Base-by-base conservation (phyloP, 2,888 invertebrate species). In the Uropetala carovei region DNA sequence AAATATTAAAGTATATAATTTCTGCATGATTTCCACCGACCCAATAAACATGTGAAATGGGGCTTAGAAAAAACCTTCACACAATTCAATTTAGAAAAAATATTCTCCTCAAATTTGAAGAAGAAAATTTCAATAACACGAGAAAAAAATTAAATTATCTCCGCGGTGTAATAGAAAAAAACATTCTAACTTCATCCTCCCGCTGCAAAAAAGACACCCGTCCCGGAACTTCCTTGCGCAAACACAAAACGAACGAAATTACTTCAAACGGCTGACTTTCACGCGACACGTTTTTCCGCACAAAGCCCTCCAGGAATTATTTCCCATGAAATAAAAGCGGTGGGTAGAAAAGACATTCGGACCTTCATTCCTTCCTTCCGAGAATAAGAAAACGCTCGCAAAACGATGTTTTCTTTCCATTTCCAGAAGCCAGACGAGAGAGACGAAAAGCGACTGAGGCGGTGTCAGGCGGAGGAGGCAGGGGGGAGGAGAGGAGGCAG, bases 381-480 rank as follows among this genome's bases (percentile, higher is more conserved):
- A 43, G 60, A 68, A 64, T 60, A 89, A 64, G 89, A 43, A 68
- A 68, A 43, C 43, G 64, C 30, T 89, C 16, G 83, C 89, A 16
- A 43, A 89, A 89, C 64, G 68, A 64, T 89, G 89, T 89, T 89
- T 89, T 89, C 89, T 89, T 89, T 89, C 89, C 89, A 89, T 89
- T 89, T 89, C 56, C 89, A 89, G 89, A 64, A 64, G 89, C 11
- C 64, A 43, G 60, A 64, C 57, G 83, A 83, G 83, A n/a, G 82
- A 43, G 16, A 16, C 14, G 86, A 64, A 60, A 16, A 60, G 59
- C 27, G 9, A 60, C 14, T 59, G 59, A 86, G n/a, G 59, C 13
- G 60, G 27, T 3, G 30, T 59, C 27, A 86, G n/a, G 59, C 13
- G 60, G 27, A 10, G 30, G 59, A 27, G 86, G 14, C 22, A 22